Conservation (phyloP, 2,113 vertebrate genomes). For the Triplophysa tibetana region DNA sequence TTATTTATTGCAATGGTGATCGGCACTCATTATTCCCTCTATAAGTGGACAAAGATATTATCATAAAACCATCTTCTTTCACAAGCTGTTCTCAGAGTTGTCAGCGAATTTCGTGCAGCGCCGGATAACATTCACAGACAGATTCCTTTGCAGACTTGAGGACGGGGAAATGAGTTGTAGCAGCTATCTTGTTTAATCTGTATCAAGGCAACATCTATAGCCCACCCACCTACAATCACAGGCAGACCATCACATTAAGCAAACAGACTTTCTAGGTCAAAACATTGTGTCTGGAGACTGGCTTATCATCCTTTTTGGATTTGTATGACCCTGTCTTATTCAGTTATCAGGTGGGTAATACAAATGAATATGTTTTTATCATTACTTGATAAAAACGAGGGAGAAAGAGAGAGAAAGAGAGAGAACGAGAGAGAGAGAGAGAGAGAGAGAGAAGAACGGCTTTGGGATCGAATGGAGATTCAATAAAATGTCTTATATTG, state of each 20-base stretch:
- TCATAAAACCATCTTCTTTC: not conserved
- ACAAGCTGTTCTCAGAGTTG: not conserved
- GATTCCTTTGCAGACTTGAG: slow-evolving; percentile 22
- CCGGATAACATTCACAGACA: slow-evolving; percentile 1
- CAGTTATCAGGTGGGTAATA: slow-evolving; percentile 2
- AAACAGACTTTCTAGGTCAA: slow-evolving; percentile 35
- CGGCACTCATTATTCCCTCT: not conserved
- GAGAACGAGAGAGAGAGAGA: not conserved
- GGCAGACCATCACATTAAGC: slow-evolving; percentile 13
- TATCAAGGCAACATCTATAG: slow-evolving; percentile 34
- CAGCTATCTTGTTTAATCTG: slow-evolving; percentile 33
- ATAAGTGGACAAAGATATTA: not conserved
- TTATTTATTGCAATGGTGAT: not conserved
- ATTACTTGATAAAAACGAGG: not conserved
- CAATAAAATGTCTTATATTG: slow-evolving; percentile 14
- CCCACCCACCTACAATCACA: slow-evolving; percentile 24
- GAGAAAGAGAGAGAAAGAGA: not conserved
- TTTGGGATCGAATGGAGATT: slow-evolving; percentile 27
- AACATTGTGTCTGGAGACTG: slow-evolving; percentile 23
- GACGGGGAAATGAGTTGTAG: slow-evolving; percentile 23
- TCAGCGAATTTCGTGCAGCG: slow-evolving; percentile 5
- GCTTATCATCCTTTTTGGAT: not conserved
- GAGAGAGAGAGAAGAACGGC: not conserved
- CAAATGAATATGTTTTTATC: not conserved
- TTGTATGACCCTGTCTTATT: not conserved